Base-by-base conservation (phyloP, 2,797 vertebrate genomes). In the Tokudaia tokunoshimensis region DNA sequence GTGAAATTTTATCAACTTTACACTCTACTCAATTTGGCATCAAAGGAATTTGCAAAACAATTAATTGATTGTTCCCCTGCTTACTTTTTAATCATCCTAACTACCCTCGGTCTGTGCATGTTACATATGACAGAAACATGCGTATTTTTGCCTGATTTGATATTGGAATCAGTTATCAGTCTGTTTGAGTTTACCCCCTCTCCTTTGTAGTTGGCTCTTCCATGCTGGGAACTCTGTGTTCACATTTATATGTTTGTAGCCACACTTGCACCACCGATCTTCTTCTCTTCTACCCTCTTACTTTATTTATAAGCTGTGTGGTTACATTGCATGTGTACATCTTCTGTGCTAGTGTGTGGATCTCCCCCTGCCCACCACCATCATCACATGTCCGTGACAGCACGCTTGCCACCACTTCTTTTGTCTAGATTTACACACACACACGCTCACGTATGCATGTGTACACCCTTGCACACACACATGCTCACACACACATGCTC, bases 1-100 rank as follows among this genome's bases (percentile, higher is more conserved):
- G 3, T 80, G 41, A 87, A 59, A 19, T 59, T 75, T 92, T 92
- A 2, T 89, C 17, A 87, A 65, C 76, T 89, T 95, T 67, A 70
- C 1, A 7, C 3, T 67, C 7, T 91, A 24, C 9, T 92, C 8
- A 88, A 0, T 85, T 94, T 95, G 47, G 4, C 44, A 24, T 92
- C 75, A 89, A 82, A 74, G 82, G 57, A 83, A 74, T 74, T 82
- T 91, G 4, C 72, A 61, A 50, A 59, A 15, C 50, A 74, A 65
- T 88, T 84, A 74, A 65, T 88, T 84, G 52, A 57, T 87, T 93
- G 7, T 2, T 79, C 20, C 86, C n/a, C 59, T 78, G 82, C 22
- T 55, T 81, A 26, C 83, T 75, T 80, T 9, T 63, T 52, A 72
- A 26, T 84, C 55, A 55, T 34, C 52, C 61, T 94, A 50, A 67